Evolutionary conservation across 2,797 vertebrate genomes (phyloP), one percentile per base, ranked within the genome.

Genomic region (Morus bassanus): DNA sequence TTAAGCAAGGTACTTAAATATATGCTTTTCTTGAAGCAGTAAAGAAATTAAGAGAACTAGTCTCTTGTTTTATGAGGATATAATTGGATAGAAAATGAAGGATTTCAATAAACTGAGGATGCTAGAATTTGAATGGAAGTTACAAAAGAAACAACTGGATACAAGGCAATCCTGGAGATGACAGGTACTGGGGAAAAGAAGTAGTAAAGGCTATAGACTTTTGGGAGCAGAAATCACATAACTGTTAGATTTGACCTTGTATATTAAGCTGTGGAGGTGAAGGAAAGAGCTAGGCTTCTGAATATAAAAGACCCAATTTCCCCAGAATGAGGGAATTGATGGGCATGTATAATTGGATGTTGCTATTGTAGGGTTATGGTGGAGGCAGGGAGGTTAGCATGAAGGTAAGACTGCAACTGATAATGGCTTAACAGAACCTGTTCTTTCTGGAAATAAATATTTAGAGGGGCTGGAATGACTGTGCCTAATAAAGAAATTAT

Each of bases 271-370:
- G 46, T 45, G 48, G 72, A 95, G 89, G 84, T 94, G 91, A 91
- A 96, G 72, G 84, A 54, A 87, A 41, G 84, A 85, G 89, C 18
- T 59, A 61, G 57, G 31, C 48, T 92, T 88, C 75, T 91, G 89
- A 86, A 96, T 95, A 88, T 95, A 94, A 96, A 96, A 89, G 33
- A 91, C 54, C 19, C 33, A 69, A 6, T 89, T 96, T 94, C 57
- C 46, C 51, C 35, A 78, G 76, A 80, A 91, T 72, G 69, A 85
- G 75, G 69, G 73, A 88, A 73, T 56, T 93, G 94, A 95, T 84
- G 73, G 84, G 81, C 79, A 78, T 68, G 45, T 56, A 51, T 97
- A 97, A 96, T 96, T 97, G 96, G 89, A 37, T 88, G 61, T 82
- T 91, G 75, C 67, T 85, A 4, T 75, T 76, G 61, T 13, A 68